These are phyloP conservation scores for Sphaeramia orbicularis DNA, from an alignment of 2,797 vertebrate species.

Conservation along the genomic window DNA sequence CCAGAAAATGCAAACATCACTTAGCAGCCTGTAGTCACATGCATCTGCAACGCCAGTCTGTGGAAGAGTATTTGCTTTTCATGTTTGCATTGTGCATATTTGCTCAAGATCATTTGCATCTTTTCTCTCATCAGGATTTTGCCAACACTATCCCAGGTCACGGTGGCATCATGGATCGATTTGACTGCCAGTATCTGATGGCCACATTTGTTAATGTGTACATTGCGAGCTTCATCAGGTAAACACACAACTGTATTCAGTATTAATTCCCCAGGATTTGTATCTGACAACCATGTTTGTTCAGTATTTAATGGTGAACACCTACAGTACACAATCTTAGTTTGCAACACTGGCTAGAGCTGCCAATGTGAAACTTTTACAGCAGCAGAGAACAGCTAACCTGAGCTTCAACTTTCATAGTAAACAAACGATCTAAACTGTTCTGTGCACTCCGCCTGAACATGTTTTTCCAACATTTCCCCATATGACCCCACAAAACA, in stretches of 20 bases:
- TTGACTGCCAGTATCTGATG: slow-evolving; percentile 99
- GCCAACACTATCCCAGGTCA: slow-evolving; percentile 98
- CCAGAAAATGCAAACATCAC: background rate
- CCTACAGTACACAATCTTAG: too few species aligned
- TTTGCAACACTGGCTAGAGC: too few species aligned
- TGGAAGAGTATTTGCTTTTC: background rate
- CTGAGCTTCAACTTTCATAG: too few species aligned
- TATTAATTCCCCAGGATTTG: background rate
- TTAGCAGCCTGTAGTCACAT: too few species aligned
- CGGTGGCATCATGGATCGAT: slow-evolving; percentile 98
- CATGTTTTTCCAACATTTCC: too few species aligned
- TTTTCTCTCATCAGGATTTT: slow-evolving; percentile 89
- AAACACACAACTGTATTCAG: background rate
- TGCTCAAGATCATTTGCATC: background rate
- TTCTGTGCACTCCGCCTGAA: too few species aligned
- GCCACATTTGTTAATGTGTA: slow-evolving; percentile 99
- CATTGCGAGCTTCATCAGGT: slow-evolving; percentile 99
- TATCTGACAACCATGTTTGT: too few species aligned
- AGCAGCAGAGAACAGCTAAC: too few species aligned
- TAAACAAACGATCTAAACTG: too few species aligned
- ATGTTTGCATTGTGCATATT: background rate
- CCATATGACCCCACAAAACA: too few species aligned
- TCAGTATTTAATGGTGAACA: too few species aligned
- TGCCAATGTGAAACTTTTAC: too few species aligned
- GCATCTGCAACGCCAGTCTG: background rate